Base-by-base conservation (phyloP, 30 jellyfish, hydroid and myxozoan species). In the Mastigias papua region DNA sequence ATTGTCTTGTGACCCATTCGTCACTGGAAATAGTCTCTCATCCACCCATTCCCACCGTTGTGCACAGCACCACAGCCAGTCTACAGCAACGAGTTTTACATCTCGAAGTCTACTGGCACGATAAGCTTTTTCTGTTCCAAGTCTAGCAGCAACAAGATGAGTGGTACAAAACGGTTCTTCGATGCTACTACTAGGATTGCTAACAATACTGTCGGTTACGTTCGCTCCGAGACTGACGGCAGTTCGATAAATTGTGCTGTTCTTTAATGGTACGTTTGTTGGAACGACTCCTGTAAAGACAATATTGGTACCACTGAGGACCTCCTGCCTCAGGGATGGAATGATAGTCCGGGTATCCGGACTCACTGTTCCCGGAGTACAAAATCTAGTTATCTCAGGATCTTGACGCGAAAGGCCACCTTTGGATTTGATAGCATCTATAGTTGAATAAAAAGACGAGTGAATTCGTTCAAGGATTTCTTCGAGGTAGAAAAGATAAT, bases 1-100 rank as follows among this genome's bases (percentile, higher is more conserved):
- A 29, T 64, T 82, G 1, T 61, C 93, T 7, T 20, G 76, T 20
- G 69, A 78, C 3, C 73, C 85, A 61, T 57, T 27, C 0, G 95
- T 90, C 49, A 95, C 99, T 1, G 98, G 98, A 68, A 95, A 95
- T 31, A 90, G 74, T 78, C 92, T 69, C 81, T 95, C 99, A 26
- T 95, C 98, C 4, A 96, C 92, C 97, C 99, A 81, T 61, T 95
- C 98, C 99, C 99, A 95, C 50, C 99, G 31, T 69, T 95, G 98
- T 37, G 82, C 85, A 69, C 97, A 87, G 70, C 98, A 90, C 99
- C 99, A 95, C 21, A 95, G 88, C 99, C 99, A 95, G 42, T 90
- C 87, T 2, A 97, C 98, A 42, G 91, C 94, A 22, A 95, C 99
- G 30, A 95, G 88, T 72, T 90, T 64, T 13, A 95, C 90, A 35